Evolutionary conservation across 2,888 invertebrate genomes (phyloP).

Genomic region (Xestobium rufovillosum): DNA sequence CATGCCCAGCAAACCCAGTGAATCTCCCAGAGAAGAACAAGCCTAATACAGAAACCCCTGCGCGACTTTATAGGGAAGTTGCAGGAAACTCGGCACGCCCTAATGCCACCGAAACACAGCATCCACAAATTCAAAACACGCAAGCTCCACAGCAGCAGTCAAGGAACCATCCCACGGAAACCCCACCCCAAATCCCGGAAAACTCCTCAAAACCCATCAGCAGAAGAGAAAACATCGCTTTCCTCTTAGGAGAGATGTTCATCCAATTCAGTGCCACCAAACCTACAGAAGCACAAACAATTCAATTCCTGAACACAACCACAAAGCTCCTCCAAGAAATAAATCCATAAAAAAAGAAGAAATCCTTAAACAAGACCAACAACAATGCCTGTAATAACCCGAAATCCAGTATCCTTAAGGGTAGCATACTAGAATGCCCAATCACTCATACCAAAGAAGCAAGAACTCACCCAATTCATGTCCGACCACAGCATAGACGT

Average conservation of each 20-base stretch:
- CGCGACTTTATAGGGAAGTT: too few relatives aligned
- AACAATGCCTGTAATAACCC: too few relatives aligned
- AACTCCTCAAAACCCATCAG: not conserved
- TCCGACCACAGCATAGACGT: constrained; percentile 8
- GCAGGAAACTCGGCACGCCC: constrained; percentile 4
- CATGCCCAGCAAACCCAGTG: not conserved
- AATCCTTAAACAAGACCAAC: too few relatives aligned
- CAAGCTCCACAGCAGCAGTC: too few relatives aligned
- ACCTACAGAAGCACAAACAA: constrained; percentile 1
- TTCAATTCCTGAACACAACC: not conserved
- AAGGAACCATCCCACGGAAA: not conserved
- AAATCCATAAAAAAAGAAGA: too few relatives aligned
- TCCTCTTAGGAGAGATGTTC: not conserved
- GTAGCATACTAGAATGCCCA: constrained; percentile 9
- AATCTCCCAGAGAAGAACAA: too few relatives aligned
- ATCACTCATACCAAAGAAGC: not conserved
- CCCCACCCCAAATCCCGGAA: not conserved
- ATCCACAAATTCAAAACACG: constrained; percentile 5
- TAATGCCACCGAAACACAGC: constrained; percentile 1
- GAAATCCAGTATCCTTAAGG: too few relatives aligned
- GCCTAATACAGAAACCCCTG: too few relatives aligned
- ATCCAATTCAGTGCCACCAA: too few relatives aligned
- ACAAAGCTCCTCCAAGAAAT: not conserved
- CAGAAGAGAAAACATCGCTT: not conserved
- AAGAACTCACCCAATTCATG: constrained; percentile 1